phyloP scores from a whole-genome alignment of 2,888 invertebrate species.

The Xylocampa areola region DNA sequence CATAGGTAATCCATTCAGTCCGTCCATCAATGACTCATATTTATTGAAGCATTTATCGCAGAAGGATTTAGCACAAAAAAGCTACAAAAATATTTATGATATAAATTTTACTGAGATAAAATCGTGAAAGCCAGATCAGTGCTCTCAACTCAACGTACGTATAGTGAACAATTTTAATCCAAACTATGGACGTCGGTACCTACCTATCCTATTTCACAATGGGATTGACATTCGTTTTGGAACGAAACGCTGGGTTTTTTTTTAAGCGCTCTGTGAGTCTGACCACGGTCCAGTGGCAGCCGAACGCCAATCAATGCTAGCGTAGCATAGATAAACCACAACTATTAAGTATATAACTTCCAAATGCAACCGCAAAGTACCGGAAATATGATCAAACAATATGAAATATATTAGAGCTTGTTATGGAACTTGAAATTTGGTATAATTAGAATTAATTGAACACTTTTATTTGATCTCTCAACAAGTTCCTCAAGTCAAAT shows the following conservation, averaged over 20 bases:
- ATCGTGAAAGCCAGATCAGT: constrained; percentile 41
- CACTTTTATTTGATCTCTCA: constrained; percentile 21
- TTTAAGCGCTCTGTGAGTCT: constrained; percentile 17
- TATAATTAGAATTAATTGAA: background rate
- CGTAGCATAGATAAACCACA: constrained; percentile 8
- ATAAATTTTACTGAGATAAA: constrained; percentile 31
- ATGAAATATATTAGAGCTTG: no score
- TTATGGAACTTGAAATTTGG: background rate
- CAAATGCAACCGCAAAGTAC: constrained; percentile 3
- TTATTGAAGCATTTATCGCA: constrained; percentile 48
- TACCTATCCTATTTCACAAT: constrained; percentile 42
- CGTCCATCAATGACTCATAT: constrained; percentile 48
- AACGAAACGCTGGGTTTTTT: constrained; percentile 36
- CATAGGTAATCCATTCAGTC: constrained; percentile 37
- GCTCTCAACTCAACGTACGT: constrained; percentile 24
- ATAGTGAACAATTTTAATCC: constrained; percentile 40
- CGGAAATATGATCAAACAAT: background rate
- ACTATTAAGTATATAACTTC: constrained; percentile 9
- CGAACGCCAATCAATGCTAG: constrained; percentile 37
- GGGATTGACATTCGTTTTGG: constrained; percentile 45
- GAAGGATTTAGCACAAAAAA: constrained; percentile 40
- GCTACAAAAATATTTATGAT: constrained; percentile 41
- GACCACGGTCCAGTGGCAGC: constrained; percentile 19
- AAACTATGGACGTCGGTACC: constrained; percentile 28
- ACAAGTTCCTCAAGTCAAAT: constrained; percentile 21